Percentiles rank a stretch among this genome's conserved stretches.
Conservation (phyloP, 1,140 invertebrate genomes). For the Drosophila kurseongensis region DNA sequence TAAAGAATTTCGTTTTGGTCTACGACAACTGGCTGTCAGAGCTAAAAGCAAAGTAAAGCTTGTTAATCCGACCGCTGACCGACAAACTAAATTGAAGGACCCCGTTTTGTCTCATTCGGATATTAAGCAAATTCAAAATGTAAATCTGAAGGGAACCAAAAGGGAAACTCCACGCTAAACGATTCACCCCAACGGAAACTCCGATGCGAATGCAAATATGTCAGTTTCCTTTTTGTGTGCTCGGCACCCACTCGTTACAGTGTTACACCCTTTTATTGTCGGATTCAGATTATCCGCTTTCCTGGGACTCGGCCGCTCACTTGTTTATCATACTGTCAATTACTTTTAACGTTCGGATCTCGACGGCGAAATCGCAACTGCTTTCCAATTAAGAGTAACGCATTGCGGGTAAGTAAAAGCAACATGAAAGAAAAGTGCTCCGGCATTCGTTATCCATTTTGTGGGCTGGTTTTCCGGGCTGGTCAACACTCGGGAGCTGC, state of each 20-base stretch:
- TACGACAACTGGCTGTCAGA: no score
- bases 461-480: neutral
- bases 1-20: no score
- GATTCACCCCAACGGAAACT: neutral
- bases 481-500: slow-evolving; percentile 18
- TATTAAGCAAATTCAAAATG: no score
- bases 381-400: slow-evolving; percentile 76
- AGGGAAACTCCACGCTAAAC: neutral
- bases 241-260: neutral
- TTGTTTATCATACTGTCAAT: slow-evolving; percentile 65
- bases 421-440: neutral
- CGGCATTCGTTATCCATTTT: neutral
- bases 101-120: no score
- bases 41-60: no score
- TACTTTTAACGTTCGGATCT: slow-evolving; percentile 60
- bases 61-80: no score
- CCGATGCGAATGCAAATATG: neutral
- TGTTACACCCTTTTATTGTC: slow-evolving; percentile 39
- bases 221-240: neutral
- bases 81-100: no score
- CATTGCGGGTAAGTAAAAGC: slow-evolving; percentile 46
- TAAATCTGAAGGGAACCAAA: no score
- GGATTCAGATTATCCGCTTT: slow-evolving; percentile 28
- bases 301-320: slow-evolving; percentile 6
- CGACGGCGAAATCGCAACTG: slow-evolving; percentile 44